These are phyloP conservation scores for Prunella himalayana DNA, from an alignment of 2,113 vertebrate species.

Conservation along the genomic window DNA sequence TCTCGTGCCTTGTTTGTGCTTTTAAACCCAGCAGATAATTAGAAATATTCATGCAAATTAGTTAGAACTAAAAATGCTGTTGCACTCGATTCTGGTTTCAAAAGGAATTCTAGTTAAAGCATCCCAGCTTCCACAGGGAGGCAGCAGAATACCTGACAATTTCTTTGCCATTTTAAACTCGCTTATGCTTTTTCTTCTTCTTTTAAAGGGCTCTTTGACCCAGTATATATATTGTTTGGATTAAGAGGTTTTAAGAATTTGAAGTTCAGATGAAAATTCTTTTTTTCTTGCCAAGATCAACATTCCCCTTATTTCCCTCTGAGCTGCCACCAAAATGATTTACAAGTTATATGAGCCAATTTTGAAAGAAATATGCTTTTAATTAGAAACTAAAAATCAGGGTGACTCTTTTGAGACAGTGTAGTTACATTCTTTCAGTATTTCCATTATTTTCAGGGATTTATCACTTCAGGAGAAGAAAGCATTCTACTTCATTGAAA, in stretches of 20 bases:
- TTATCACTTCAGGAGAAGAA: slow-evolving; percentile 27
- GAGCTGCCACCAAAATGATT: slow-evolving; percentile 39
- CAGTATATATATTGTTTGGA: not conserved
- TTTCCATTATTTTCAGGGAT: slow-evolving; percentile 36
- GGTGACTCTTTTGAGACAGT: not conserved
- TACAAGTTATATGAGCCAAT: not conserved
- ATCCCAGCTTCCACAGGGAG: slow-evolving; percentile 56
- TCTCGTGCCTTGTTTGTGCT: not conserved
- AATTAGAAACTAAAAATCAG: slow-evolving; percentile 43
- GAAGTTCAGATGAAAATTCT: slow-evolving; percentile 22
- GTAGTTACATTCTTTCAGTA: not conserved
- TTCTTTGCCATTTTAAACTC: not conserved
- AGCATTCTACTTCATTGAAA: not conserved
- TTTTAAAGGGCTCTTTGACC: not conserved
- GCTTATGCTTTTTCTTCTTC: not conserved
- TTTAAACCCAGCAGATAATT: not conserved
- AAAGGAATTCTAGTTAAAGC: not conserved
- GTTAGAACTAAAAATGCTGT: not conserved
- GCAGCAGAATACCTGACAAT: slow-evolving; percentile 52
- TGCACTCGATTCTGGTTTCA: not conserved
- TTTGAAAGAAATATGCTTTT: slow-evolving; percentile 54
- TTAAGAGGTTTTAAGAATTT: slow-evolving; percentile 22
- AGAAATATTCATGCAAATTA: not conserved
- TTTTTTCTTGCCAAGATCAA: slow-evolving; percentile 30
- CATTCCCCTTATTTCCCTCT: slow-evolving; percentile 24